Conservation (phyloP, 2,797 vertebrate species). For the Danio kyathit region DNA sequence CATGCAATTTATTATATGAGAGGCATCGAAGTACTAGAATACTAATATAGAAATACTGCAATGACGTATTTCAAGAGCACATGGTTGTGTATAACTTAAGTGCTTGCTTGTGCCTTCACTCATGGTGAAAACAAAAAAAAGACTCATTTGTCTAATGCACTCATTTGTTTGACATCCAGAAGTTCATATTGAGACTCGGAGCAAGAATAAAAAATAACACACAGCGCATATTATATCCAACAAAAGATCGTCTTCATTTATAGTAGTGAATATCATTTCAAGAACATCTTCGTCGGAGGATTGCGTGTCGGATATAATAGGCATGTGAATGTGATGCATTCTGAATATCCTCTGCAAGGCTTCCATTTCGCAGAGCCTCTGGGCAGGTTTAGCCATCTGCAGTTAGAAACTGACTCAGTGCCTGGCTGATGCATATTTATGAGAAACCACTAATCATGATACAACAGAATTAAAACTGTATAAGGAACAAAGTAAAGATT, state of each 20-base stretch:
- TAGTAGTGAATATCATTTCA: constrained; percentile 12
- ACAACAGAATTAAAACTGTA: constrained; percentile 2
- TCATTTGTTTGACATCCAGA: neutral
- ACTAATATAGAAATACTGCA: neutral
- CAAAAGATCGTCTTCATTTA: neutral
- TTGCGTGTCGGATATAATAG: neutral
- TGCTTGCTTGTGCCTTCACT: neutral
- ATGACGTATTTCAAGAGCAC: neutral
- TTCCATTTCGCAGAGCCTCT: constrained; percentile 27
- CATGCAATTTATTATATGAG: neutral
- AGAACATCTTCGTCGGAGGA: neutral
- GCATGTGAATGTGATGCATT: neutral
- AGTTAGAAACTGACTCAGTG: constrained; percentile 14
- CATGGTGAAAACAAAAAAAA: neutral
- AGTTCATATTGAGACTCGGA: neutral
- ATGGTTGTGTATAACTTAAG: neutral
- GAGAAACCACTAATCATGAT: constrained; percentile 27
- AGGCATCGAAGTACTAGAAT: too few species aligned
- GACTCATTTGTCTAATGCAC: neutral
- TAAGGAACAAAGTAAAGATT: constrained; percentile 7
- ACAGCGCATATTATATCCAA: neutral
- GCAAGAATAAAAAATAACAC: neutral
- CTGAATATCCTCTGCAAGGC: neutral
- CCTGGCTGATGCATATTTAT: constrained; percentile 32
- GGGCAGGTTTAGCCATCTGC: constrained; percentile 27